These are phyloP conservation scores for Platygyra sinensis DNA, from an alignment of 64 coral and sea anemone genomes.

Conservation along the genomic window DNA sequence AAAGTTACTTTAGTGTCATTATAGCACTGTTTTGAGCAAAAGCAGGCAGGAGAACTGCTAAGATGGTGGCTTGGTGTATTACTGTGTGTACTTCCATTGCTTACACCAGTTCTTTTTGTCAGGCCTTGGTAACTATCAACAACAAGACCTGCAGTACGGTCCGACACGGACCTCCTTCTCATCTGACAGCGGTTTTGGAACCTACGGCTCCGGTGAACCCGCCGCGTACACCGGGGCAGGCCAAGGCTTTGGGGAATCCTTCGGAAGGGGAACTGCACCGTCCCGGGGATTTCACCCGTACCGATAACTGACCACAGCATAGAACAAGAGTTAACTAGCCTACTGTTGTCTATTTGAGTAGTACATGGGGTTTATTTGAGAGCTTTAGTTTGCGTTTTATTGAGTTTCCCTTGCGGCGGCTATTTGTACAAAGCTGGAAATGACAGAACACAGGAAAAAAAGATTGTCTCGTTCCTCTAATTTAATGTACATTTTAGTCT, in stretches of 20 bases:
- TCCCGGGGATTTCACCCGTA: slow-evolving; percentile 40
- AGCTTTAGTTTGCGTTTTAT: too few relatives aligned
- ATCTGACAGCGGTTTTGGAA: slow-evolving; percentile 1
- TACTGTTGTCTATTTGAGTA: neutral
- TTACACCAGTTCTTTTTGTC: neutral
- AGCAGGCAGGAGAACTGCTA: too few relatives aligned
- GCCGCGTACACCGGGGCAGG: neutral
- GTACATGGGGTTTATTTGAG: neutral
- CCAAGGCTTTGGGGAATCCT: slow-evolving; percentile 13
- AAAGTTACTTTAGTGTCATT: too few relatives aligned
- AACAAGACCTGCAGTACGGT: slow-evolving; percentile 38
- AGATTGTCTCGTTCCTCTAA: too few relatives aligned
- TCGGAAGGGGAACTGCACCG: slow-evolving; percentile 18
- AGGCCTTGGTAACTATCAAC: slow-evolving; percentile 39
- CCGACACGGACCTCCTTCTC: slow-evolving; percentile 6
- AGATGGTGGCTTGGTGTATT: neutral
- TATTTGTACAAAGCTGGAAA: neutral
- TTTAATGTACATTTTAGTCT: too few relatives aligned
- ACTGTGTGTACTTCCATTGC: neutral
- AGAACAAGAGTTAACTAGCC: neutral
- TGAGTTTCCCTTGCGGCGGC: neutral
- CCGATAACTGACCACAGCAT: neutral
- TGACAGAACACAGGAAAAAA: too few relatives aligned
- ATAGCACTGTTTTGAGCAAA: too few relatives aligned
- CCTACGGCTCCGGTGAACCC: neutral